These are phyloP conservation scores for Melanophora roralis DNA, from an alignment of 2,888 invertebrate genomes.

Conservation along the genomic window DNA sequence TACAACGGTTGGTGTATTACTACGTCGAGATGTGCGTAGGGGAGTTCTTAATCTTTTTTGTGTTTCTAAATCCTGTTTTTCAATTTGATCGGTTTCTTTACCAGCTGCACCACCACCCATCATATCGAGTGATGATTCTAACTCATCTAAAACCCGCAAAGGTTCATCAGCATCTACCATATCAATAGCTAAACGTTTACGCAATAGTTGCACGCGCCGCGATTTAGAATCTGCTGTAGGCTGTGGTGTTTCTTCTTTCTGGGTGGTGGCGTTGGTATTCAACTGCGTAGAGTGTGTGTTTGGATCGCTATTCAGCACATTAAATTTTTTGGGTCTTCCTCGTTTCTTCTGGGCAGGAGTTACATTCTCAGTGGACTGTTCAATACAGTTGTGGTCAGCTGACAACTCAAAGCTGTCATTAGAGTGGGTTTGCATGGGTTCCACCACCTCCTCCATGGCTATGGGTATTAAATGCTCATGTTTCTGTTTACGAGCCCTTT, in stretches of 20 bases:
- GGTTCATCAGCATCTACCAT: conserved; percentile 72
- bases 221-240: conserved; percentile 67
- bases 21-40: conserved; percentile 71
- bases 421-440: conserved; percentile 61
- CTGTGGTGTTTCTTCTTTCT: conserved; percentile 23
- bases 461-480: conserved; percentile 70
- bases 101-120: conserved; percentile 1
- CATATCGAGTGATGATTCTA: conserved; percentile 8
- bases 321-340: conserved; percentile 77
- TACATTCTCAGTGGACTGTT: conserved; percentile 29
- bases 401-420: conserved; percentile 69
- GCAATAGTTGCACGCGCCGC: conserved; percentile 72
- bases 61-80: conserved; percentile 47
- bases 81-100: conserved; percentile 40
- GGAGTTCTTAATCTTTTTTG: conserved; percentile 67
- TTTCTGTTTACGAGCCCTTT: conserved; percentile 73
- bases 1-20: conserved; percentile 65
- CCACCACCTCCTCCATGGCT: conserved; percentile 68
- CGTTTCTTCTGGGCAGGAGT: conserved; percentile 68
- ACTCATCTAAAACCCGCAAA: conserved; percentile 38
- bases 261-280: not conserved
- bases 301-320: not conserved
- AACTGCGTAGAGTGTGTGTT: not conserved
- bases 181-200: conserved; percentile 74
- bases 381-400: conserved; percentile 66